A percentile compares a stretch with the other conserved stretches of the same genome.
These are phyloP conservation scores for Eulemur mongoz DNA, from an alignment of 2,797 vertebrate species.

Conservation along the genomic window DNA sequence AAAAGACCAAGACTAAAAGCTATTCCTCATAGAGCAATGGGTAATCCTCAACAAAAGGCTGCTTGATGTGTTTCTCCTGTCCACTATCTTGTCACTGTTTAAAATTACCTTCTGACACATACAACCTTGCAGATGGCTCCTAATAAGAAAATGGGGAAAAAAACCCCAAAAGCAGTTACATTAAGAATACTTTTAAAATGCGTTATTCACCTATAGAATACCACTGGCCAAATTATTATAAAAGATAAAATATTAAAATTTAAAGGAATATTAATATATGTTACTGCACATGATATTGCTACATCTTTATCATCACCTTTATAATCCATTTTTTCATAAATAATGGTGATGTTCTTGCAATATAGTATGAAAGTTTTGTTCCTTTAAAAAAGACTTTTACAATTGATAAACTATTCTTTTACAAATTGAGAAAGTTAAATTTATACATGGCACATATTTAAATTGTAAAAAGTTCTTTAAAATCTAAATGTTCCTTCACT, in stretches of 20 bases:
- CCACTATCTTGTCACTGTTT: neutral
- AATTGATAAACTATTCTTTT: neutral
- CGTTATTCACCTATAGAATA: neutral
- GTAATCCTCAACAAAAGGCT: neutral
- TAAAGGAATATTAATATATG: neutral
- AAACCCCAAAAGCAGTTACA: neutral
- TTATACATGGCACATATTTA: neutral
- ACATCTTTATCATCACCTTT: neutral
- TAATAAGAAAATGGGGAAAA: neutral
- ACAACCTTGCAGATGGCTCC: neutral
- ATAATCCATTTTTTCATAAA: neutral
- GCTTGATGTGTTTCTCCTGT: neutral
- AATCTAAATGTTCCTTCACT: neutral
- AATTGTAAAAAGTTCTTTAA: constrained; percentile 9
- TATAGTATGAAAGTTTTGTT: neutral
- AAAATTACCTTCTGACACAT: neutral
- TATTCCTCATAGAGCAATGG: neutral
- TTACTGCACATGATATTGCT: neutral
- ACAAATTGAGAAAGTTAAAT: neutral
- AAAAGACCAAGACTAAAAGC: neutral
- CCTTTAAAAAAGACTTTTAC: neutral
- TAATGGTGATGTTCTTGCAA: neutral
- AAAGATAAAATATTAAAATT: neutral
- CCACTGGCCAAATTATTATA: neutral
- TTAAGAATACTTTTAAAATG: neutral